Evolutionary conservation across 2,888 invertebrate genomes (phyloP).

Genomic region (Melanargia galathea): DNA sequence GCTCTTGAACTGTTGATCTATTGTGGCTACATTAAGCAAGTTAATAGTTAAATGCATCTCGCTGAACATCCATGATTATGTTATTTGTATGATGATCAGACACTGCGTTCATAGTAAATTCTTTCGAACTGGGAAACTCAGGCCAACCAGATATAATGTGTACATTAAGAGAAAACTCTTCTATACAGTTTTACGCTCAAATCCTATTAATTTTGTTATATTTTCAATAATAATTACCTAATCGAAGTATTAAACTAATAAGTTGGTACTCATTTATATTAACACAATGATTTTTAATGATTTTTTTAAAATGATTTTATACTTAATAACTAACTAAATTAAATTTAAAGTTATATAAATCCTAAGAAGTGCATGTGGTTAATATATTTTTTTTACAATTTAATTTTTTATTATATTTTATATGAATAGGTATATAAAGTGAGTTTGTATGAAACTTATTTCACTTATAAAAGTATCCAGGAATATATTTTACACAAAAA

Average conservation of each 20-base stretch:
- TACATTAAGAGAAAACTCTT: neutral
- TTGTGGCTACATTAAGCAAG: neutral
- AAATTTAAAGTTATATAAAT: no score
- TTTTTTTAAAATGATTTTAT: no score
- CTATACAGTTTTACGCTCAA: no score
- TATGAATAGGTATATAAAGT: no score
- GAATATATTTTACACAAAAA: neutral
- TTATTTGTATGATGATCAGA: neutral
- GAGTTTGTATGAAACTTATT: no score
- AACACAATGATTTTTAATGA: no score
- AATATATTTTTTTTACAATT: neutral
- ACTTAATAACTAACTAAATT: no score
- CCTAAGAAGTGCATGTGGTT: no score
- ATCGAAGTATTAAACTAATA: no score
- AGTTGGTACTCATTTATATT: no score
- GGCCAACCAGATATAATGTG: neutral
- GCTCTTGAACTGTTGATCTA: slow-evolving; percentile 4
- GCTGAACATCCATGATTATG: slow-evolving; percentile 1
- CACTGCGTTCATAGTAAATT: neutral
- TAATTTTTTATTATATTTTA: neutral
- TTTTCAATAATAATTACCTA: no score
- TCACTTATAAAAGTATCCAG: neutral
- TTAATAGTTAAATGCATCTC: neutral
- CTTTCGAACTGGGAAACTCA: neutral
- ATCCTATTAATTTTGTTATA: no score